Evolutionary conservation across 1,140 invertebrate genomes (phyloP).

Genomic region (Camponotus pennsylvanicus): DNA sequence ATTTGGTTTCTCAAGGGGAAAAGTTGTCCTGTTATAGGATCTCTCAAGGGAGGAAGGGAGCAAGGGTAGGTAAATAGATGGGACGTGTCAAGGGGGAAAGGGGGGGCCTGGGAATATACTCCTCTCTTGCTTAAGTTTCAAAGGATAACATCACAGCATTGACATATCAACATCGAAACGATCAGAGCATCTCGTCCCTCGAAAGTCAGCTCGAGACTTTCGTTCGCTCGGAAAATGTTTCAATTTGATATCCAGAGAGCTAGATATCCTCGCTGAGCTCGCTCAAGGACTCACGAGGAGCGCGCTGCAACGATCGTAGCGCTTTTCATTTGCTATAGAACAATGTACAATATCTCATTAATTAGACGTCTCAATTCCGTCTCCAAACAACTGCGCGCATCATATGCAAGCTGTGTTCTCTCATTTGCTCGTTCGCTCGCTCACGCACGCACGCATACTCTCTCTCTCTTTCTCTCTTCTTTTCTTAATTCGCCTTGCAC

Average conservation of each 20-base stretch:
- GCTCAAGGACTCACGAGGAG: conserved; percentile 62
- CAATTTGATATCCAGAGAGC: neutral
- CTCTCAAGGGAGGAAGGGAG: conserved; percentile 7
- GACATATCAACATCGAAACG: conserved; percentile 84
- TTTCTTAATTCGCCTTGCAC: conserved; percentile 26
- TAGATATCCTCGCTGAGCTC: neutral
- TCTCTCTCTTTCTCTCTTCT: conserved; percentile 41
- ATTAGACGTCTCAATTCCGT: conserved; percentile 80
- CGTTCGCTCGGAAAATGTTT: too few species aligned
- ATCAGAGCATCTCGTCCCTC: conserved; percentile 66
- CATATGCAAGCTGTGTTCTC: conserved; percentile 50
- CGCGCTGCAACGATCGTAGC: conserved; percentile 74
- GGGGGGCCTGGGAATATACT: conserved; percentile 61
- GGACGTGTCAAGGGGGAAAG: conserved; percentile 4
- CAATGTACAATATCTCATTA: conserved; percentile 81
- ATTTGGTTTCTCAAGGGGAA: conserved; percentile 66
- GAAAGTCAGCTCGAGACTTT: conserved; percentile 48
- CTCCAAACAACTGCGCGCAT: conserved; percentile 64
- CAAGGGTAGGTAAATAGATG: conserved; percentile 32
- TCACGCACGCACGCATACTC: conserved; percentile 21
- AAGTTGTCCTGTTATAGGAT: conserved; percentile 56
- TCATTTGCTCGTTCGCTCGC: conserved; percentile 52
- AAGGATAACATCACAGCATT: conserved; percentile 85
- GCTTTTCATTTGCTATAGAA: conserved; percentile 81
- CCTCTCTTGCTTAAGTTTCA: conserved; percentile 76